Percentiles rank a stretch among this genome's conserved stretches.
Conservation (phyloP, 2,113 vertebrate species). For the Callaeas wilsoni region DNA sequence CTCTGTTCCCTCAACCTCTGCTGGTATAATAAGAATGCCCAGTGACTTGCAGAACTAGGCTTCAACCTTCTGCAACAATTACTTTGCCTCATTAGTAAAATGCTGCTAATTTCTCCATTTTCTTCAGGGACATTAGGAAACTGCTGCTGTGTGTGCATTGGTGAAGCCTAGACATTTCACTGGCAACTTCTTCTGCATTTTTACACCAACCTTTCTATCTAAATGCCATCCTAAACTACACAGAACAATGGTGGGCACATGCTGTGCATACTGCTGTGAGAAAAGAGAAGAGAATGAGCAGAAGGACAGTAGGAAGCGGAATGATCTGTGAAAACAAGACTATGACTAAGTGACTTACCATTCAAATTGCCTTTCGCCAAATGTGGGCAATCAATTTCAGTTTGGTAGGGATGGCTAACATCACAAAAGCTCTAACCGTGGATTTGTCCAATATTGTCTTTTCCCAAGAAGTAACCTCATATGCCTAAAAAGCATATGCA, state of each 20-base stretch:
- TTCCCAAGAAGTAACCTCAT: constrained; percentile 59
- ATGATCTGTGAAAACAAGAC: constrained; percentile 69
- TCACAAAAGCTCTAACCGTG: constrained; percentile 70
- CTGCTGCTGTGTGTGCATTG: neutral
- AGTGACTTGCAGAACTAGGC: neutral
- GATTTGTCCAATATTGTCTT: constrained; percentile 68
- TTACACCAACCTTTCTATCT: constrained; percentile 34
- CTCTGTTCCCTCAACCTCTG: neutral
- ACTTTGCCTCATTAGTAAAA: neutral
- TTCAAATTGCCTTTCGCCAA: constrained; percentile 67
- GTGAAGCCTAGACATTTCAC: constrained; percentile 30
- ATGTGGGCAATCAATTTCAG: constrained; percentile 67
- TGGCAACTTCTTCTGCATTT: constrained; percentile 40
- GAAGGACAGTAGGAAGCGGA: constrained; percentile 64
- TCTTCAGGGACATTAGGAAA: neutral
- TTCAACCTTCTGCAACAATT: neutral
- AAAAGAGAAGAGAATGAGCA: constrained; percentile 50
- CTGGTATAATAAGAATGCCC: neutral
- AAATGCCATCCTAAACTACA: constrained; percentile 56
- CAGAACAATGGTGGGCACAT: constrained; percentile 35
- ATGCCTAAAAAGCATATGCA: constrained; percentile 59
- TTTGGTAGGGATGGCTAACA: constrained; percentile 59
- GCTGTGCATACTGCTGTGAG: constrained; percentile 31
- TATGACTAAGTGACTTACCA: constrained; percentile 65
- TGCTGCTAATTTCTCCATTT: neutral